phyloP scores from a whole-genome alignment of 2,113 vertebrate species.

The Strigops habroptila region DNA sequence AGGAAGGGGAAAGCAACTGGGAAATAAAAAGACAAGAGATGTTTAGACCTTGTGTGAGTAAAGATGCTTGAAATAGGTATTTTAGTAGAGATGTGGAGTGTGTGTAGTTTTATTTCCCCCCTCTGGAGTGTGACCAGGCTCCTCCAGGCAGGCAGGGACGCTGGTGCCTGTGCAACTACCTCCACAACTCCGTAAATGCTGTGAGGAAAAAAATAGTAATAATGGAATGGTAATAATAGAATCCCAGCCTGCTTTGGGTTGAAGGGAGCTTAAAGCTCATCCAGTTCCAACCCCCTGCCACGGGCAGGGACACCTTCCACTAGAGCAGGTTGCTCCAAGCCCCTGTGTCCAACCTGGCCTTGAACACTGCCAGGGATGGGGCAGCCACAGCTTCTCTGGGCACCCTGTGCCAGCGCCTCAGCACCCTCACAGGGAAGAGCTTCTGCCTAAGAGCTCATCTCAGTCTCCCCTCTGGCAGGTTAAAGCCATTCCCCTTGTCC shows the following conservation, averaged over 20 bases:
- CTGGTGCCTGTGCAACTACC: not conserved
- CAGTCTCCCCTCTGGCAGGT: too few relatives aligned
- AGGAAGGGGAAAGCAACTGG: not conserved
- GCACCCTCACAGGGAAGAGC: too few relatives aligned
- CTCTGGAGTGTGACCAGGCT: not conserved
- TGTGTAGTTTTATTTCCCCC: not conserved
- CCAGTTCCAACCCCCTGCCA: not conserved
- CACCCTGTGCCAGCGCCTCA: too few relatives aligned
- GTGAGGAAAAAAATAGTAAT: not conserved
- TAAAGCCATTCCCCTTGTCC: too few relatives aligned
- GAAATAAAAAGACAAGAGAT: not conserved
- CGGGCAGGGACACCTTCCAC: not conserved
- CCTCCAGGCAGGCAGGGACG: not conserved
- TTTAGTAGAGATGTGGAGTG: rapidly evolving
- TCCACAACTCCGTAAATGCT: not conserved
- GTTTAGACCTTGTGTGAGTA: not conserved
- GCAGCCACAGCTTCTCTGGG: too few relatives aligned
- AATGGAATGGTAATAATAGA: not conserved
- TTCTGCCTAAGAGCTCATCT: too few relatives aligned
- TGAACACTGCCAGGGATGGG: too few relatives aligned
- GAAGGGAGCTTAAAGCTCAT: not conserved
- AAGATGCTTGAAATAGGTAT: not conserved
- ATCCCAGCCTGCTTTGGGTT: not conserved
- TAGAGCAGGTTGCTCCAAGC: not conserved
- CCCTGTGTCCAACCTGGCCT: too few relatives aligned